These are phyloP conservation scores for Agonopterix subpropinquella DNA, from an alignment of 2,888 invertebrate genomes.

Conservation along the genomic window DNA sequence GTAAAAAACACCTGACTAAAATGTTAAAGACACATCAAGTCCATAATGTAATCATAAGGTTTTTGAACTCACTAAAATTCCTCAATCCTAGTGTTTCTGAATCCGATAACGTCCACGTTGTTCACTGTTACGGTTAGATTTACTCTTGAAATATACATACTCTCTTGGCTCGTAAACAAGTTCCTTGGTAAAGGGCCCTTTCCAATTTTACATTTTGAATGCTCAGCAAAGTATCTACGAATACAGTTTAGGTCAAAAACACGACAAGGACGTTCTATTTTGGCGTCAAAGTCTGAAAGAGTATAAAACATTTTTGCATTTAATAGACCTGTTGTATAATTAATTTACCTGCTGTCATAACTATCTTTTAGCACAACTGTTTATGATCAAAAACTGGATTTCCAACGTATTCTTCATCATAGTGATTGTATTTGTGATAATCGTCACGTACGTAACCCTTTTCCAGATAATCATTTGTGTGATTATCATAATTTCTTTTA, in stretches of 20 bases:
- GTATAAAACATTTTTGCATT: neutral
- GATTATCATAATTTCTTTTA: too few species aligned
- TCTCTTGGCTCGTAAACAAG: conserved; percentile 9
- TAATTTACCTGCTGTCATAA: too few species aligned
- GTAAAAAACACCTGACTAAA: too few species aligned
- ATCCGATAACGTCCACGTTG: conserved; percentile 12
- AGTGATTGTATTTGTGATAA: neutral
- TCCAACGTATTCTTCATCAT: neutral
- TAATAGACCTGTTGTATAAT: too few species aligned
- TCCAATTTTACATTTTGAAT: conserved; percentile 15
- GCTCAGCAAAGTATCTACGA: conserved; percentile 17
- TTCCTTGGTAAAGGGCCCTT: conserved; percentile 19
- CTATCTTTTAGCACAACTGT: too few species aligned
- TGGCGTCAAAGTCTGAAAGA: conserved; percentile 2
- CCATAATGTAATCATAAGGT: too few species aligned
- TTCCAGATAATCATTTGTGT: too few species aligned
- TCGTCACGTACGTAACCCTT: too few species aligned
- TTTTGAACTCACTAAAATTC: conserved; percentile 18
- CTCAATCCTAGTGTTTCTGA: conserved; percentile 18
- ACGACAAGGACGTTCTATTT: conserved; percentile 15
- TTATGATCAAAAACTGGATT: neutral
- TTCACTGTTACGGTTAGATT: conserved; percentile 14
- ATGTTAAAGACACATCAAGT: conserved; percentile 7
- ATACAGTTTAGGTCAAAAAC: conserved; percentile 19
- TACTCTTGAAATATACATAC: conserved; percentile 9